Evolutionary conservation across 2,113 vertebrate species (phyloP), one percentile per base, ranked within the genome.

Genomic region (Paradoxurus hermaphroditus): DNA sequence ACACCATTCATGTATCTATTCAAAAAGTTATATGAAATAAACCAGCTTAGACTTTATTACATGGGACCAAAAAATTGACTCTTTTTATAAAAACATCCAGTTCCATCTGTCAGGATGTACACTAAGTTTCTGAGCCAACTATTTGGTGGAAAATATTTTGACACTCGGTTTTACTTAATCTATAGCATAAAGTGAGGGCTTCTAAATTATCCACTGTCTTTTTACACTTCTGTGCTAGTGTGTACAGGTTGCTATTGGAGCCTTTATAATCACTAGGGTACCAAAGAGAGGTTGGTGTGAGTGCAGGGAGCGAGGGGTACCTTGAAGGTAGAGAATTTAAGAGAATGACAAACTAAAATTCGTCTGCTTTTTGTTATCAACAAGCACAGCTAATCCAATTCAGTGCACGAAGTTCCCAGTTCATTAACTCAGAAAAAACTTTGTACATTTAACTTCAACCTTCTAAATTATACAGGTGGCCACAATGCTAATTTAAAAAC

Each of bases 11-110:
- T 56, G 3, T 36, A 67, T 59, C 39, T 95, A 78, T 82, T 62
- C 7, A 95, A 86, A 91, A 95, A 41, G 9, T 39, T 91, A 13
- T 31, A 39, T 62, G 34, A 77, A 86, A 70, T 51, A 59, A 77
- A 62, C 25, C 95, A 13, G 12, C 15, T 94, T 96, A 36, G 59
- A 85, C 8, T 77, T 81, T 75, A 62, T 86, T 70, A 56, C 44
- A 70, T 63, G 25, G 13, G 49, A 44, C 27, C 13, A 75, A n/a
- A 31, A 92, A 44, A 68, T 34, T 86, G 9, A 68, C 39, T 90
- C 2, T 85, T 94, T 79, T 73, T 49, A 7, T 78, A 77, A 94
- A 59, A 92, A 94, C 85, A 12, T 84, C 56, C 7, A 72, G 7
- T 77, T 91, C 29, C 27, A 46, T 59, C 7, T 91, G 18, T 29